Evolutionary conservation across 1,140 invertebrate genomes (phyloP), one percentile per base, ranked within the genome.

Genomic region (Leptonema lineaticorne): DNA sequence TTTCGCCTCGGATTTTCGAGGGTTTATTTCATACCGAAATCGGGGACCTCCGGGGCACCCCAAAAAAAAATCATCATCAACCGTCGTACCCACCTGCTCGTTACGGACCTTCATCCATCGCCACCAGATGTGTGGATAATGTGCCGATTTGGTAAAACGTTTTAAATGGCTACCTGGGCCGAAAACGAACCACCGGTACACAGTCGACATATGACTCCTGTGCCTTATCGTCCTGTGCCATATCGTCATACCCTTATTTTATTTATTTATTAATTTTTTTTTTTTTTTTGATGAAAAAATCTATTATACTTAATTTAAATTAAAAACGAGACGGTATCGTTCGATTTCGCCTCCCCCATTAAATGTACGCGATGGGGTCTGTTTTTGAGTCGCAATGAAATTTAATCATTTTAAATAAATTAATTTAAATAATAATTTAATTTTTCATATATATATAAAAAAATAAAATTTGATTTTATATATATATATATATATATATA

Each of bases 121-220:
- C 28, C 57, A 62, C 59, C 59, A 62, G 59, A 62, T 62, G 59
- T 62, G 59, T 62, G 59, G 59, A 62, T 62, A 62, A 62, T 62
- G 59, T 62, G 33, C 29, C 59, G 59, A 62, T 62, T 62, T n/a
- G 45, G 59, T 45, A 62, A 41, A 62, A 62, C 59, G 59, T 62
- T 62, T n/a, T 62, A 62, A 45, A 45, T 37, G n/a, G 59, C 37
- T 62, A 60, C 58, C 58, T 60, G 58, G 58, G 18, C 58, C 14
- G 2, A n/a, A 11, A 33, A 11, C 29, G 29, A 6, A 11, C 29
- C 37, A 41, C 37, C 37, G 37, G 37, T 41, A 41, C 20, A 22
- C 46, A 48, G n/a, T 18, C 46, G 46, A 48, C 46, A 48, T 48
- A 48, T 48, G 46, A 48, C 20, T 48, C 20, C 46, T 20, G 14